Percentiles rank a stretch among this genome's conserved stretches.
Conservation (phyloP, 2,113 vertebrate genomes). For the Sardina pilchardus region DNA sequence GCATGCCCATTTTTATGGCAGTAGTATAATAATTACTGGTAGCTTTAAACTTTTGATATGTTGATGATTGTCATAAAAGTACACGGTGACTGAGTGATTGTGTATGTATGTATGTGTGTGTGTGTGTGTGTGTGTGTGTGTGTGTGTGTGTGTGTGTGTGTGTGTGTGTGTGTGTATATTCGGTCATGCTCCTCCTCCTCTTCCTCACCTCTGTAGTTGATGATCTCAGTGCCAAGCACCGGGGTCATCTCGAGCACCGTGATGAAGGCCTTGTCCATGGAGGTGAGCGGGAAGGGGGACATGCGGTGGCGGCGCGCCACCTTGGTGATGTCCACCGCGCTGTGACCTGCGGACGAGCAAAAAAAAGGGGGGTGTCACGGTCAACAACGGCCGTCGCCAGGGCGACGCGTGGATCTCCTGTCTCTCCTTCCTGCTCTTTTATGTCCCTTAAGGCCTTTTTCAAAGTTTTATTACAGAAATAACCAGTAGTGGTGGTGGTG, state of each 20-base stretch:
- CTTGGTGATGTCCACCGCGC: slow-evolving; percentile 99
- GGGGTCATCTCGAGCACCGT: slow-evolving; percentile 98
- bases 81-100: slow-evolving; percentile 74
- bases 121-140: not conserved
- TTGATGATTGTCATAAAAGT: slow-evolving; percentile 98
- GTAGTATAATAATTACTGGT: no score
- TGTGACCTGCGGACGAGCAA: slow-evolving; percentile 83
- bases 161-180: not conserved
- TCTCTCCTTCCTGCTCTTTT: not conserved
- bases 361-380: not conserved
- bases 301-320: slow-evolving; percentile 97
- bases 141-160: slow-evolving; percentile 3
- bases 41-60: no score
- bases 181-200: not conserved
- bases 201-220: slow-evolving; percentile 92
- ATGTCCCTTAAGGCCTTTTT: not conserved
- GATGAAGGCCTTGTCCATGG: slow-evolving; percentile 99
- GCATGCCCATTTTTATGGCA: no score
- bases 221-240: slow-evolving; percentile 96
- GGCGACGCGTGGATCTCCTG: not conserved
- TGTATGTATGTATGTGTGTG: not conserved
- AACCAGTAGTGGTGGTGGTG: no score
- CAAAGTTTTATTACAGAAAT: not conserved
- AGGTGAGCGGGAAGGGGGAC: slow-evolving; percentile 97
- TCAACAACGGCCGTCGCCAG: no score